Conservation (phyloP, 2,113 vertebrate genomes). For the Loxodonta africana region DNA sequence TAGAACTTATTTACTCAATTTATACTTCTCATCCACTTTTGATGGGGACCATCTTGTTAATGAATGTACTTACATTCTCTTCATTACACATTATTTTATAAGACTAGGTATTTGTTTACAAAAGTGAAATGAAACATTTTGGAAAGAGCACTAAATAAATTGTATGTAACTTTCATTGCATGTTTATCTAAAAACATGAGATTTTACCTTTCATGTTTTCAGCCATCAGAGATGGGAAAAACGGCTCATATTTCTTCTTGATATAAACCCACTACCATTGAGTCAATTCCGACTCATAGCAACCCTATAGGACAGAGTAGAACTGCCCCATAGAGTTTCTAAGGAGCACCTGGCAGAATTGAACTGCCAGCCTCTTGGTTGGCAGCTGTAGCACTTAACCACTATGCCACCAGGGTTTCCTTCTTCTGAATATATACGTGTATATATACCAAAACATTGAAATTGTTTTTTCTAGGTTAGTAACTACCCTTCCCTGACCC, state of each 20-base stretch:
- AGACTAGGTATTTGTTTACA: conserved; percentile 56
- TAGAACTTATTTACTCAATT: conserved; percentile 36
- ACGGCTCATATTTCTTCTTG: conserved; percentile 11
- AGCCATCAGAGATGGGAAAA: conserved; percentile 26
- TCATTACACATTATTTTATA: conserved; percentile 19
- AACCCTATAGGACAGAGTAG: too few relatives aligned
- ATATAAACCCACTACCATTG: too few relatives aligned
- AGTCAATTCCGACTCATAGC: too few relatives aligned
- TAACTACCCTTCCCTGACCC: neutral
- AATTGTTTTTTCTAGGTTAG: conserved; percentile 57
- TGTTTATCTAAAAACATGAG: neutral
- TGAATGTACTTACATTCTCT: neutral
- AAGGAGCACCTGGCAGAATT: too few relatives aligned
- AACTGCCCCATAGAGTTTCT: too few relatives aligned
- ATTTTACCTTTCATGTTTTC: conserved; percentile 45
- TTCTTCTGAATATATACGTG: neutral
- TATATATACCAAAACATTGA: conserved; percentile 26
- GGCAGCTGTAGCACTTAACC: too few relatives aligned
- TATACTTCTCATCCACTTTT: neutral
- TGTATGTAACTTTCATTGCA: neutral
- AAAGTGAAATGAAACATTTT: conserved; percentile 21
- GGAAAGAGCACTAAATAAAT: neutral
- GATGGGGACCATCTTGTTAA: neutral
- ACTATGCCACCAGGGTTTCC: too few relatives aligned
- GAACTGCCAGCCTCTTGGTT: too few relatives aligned